These are phyloP conservation scores for Acrocephalus scirpaceus DNA, from an alignment of 2,797 vertebrate species.

Conservation along the genomic window DNA sequence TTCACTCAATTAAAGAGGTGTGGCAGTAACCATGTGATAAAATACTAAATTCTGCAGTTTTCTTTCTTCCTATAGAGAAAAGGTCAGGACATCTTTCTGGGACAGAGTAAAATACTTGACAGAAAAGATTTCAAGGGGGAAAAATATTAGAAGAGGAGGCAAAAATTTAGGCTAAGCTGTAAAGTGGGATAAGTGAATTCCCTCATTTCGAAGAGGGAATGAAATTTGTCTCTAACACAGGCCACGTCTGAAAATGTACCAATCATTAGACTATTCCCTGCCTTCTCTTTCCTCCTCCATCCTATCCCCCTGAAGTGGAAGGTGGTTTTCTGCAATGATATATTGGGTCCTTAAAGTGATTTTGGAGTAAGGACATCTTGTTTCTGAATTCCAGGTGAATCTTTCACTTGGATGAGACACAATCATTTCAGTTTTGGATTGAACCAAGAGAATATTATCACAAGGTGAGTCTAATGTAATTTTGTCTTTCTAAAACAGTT, in stretches of 20 bases:
- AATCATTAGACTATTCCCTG: neutral
- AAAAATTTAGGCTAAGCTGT: conserved; percentile 18
- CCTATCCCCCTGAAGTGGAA: neutral
- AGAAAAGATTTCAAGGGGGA: conserved; percentile 13
- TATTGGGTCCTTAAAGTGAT: neutral
- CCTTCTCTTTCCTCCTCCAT: neutral
- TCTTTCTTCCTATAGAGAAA: conserved; percentile 40
- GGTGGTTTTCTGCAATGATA: neutral
- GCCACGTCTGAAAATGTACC: neutral
- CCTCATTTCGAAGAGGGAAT: neutral
- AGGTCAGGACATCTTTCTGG: conserved; percentile 52
- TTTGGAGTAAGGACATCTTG: neutral
- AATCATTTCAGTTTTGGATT: neutral
- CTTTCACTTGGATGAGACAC: neutral
- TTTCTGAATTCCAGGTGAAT: neutral
- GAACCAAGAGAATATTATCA: neutral
- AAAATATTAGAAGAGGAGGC: neutral
- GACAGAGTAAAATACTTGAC: conserved; percentile 18
- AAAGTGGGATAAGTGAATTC: conserved; percentile 4
- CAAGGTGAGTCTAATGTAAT: neutral
- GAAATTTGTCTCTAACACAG: neutral
- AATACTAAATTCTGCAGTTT: conserved; percentile 45
- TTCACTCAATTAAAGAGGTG: conserved; percentile 66
- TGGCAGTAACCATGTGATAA: conserved; percentile 54
- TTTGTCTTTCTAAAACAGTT: neutral